These are phyloP conservation scores for Smittia aterrima DNA, from an alignment of 2,888 invertebrate genomes.

Conservation along the genomic window DNA sequence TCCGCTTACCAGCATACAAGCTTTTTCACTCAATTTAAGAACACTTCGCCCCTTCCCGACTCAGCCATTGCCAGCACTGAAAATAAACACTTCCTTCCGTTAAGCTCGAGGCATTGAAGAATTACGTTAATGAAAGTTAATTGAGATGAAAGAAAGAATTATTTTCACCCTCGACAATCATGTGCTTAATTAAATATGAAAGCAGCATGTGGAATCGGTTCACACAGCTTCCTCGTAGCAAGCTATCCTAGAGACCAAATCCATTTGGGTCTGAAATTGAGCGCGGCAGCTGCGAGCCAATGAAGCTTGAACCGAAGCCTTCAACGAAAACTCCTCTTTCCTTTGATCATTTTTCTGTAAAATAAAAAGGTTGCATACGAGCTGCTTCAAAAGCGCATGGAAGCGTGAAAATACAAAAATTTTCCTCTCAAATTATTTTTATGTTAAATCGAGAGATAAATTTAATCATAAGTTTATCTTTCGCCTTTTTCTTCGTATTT, in stretches of 20 bases:
- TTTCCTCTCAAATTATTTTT: constrained; percentile 11
- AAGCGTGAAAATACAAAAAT: constrained; percentile 19
- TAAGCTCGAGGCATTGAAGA: background rate
- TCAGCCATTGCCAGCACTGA: background rate
- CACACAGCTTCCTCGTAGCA: background rate
- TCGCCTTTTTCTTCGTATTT: background rate
- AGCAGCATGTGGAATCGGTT: constrained; percentile 19
- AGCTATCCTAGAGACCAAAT: background rate
- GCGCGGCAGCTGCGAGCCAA: background rate
- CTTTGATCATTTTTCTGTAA: constrained; percentile 34
- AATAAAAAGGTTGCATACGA: constrained; percentile 14
- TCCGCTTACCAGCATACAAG: background rate
- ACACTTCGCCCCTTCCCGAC: background rate
- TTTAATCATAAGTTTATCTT: constrained; percentile 33
- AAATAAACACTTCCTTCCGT: background rate
- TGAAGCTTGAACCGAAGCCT: constrained; percentile 15
- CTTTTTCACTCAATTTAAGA: constrained; percentile 12
- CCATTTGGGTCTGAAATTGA: background rate
- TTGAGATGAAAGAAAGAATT: constrained; percentile 7
- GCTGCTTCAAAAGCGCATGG: background rate
- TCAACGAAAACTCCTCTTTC: background rate
- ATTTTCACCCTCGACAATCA: background rate
- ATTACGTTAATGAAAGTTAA: constrained; percentile 28
- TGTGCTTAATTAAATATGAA: constrained; percentile 35
- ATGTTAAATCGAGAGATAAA: constrained; percentile 32